Base-by-base conservation (phyloP, 2,113 vertebrate genomes). In the Desmodus rotundus region DNA sequence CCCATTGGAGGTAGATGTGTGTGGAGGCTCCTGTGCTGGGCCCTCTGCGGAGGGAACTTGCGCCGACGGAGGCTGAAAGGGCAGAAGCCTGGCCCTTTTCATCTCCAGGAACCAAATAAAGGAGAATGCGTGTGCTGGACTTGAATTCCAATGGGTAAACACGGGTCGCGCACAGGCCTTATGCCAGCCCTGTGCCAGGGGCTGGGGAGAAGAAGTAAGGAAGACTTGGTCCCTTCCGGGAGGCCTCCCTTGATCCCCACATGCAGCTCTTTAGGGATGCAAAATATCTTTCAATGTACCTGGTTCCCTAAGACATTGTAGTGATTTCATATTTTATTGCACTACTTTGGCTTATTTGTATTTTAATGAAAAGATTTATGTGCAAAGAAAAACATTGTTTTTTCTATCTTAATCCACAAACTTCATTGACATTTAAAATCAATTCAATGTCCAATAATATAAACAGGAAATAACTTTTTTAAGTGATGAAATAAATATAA, bases 321-420 rank as follows among this genome's bases (percentile, higher is more conserved):
- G 38, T 33, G 3, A 78, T 47, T 85, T 8, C 28, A 22, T 45
- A 43, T 52, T 52, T 72, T 70, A 76, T 89, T 41, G 38, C 5
- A 22, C 45, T 81, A 43, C 14, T 84, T 95, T 65, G 76, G 58
- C 26, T 95, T 84, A 38, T 87, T 97, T 93, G 72, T 45, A 88
- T 89, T 80, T 89, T 54, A 87, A 89, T 47, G 78, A 67, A 81
- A 84, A 91, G 26, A 86, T 85, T 54, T n/a, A 38, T 8, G 3
- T 56, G 33, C 19, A 67, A 73, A 94, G 78, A 73, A 92, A 89
- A 77, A 5, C 90, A 12, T 83, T 61, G 58, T 86, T 89, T 89
- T 26, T 61, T 63, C 38, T 85, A 26, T 73, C 63, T 76, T 43
- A 80, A 93, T 72, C 36, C 61, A 36, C 82, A 73, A 63, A 91